A percentile compares a stretch with the other conserved stretches of the same genome.
phyloP scores from a whole-genome alignment of 2,113 vertebrate species.

The Sylvilagus bachmani region DNA sequence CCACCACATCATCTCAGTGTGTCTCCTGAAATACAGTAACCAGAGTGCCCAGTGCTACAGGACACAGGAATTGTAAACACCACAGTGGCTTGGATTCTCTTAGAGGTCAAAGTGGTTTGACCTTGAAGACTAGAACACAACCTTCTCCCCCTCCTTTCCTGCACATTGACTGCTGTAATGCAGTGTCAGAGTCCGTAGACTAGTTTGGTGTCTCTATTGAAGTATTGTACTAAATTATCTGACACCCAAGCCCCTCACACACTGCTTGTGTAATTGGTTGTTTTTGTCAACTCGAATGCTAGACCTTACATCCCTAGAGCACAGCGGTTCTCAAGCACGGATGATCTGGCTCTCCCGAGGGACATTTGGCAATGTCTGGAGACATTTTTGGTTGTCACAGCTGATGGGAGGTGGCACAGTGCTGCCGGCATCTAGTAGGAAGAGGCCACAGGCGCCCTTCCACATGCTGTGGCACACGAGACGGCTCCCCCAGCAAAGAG shows the following conservation, averaged over 20 bases:
- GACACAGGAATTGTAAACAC: no score
- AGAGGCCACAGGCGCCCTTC: background rate
- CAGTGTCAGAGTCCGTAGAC: background rate
- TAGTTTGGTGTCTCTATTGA: background rate
- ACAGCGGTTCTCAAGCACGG: background rate
- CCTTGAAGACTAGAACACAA: background rate
- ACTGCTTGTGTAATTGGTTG: background rate
- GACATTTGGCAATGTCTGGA: background rate
- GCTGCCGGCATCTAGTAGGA: background rate
- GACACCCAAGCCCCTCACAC: background rate
- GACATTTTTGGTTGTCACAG: constrained; percentile 5
- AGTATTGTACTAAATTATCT: background rate
- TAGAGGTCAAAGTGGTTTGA: background rate
- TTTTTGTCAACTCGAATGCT: constrained; percentile 49
- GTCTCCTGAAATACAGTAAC: background rate
- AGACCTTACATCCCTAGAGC: background rate
- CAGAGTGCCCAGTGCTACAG: background rate
- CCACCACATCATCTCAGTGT: background rate
- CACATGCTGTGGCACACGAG: background rate
- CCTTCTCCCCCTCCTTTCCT: background rate
- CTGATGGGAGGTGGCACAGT: background rate
- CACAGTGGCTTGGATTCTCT: no score
- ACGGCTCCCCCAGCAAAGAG: no score
- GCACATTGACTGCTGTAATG: background rate
- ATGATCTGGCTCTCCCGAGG: background rate